Percentiles rank a stretch among this genome's conserved stretches.
phyloP scores from a whole-genome alignment of 2,113 vertebrate species.

The Ceuthmochares aereus region DNA sequence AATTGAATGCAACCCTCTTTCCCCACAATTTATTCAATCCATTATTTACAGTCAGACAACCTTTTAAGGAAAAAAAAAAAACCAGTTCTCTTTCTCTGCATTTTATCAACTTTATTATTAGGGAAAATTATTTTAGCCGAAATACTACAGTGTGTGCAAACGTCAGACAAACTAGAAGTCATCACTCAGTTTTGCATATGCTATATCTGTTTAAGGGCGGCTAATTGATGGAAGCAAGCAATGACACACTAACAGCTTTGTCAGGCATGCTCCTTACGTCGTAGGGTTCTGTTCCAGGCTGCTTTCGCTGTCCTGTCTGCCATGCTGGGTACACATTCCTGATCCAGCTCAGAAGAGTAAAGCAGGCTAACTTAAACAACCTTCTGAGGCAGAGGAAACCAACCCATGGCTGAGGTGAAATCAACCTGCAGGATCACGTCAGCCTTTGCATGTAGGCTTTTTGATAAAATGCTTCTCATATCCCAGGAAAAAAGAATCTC shows the following conservation, averaged over 20 bases:
- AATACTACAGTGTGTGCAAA: fast-evolving
- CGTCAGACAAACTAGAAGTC: not conserved
- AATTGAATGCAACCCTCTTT: not conserved
- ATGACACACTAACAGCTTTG: fast-evolving
- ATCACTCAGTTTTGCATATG: not conserved
- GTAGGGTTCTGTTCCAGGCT: too few relatives aligned
- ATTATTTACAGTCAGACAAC: not conserved
- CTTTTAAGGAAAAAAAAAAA: not conserved
- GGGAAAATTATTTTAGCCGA: not conserved
- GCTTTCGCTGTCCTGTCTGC: too few relatives aligned
- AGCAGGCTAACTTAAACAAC: too few relatives aligned
- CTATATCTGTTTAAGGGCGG: not conserved
- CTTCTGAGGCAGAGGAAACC: too few relatives aligned
- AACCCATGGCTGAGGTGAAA: too few relatives aligned
- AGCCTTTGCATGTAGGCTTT: not conserved
- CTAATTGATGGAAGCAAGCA: not conserved
- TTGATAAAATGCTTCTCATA: not conserved
- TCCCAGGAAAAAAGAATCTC: not conserved
- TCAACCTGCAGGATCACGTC: too few relatives aligned
- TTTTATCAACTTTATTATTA: not conserved
- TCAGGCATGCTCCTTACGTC: too few relatives aligned
- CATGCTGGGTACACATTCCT: too few relatives aligned
- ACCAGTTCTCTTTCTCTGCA: not conserved
- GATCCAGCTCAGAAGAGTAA: too few relatives aligned
- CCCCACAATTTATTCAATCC: not conserved